These are phyloP conservation scores for Pemphredon lugubris DNA, from an alignment of 2,888 invertebrate genomes.

Conservation along the genomic window DNA sequence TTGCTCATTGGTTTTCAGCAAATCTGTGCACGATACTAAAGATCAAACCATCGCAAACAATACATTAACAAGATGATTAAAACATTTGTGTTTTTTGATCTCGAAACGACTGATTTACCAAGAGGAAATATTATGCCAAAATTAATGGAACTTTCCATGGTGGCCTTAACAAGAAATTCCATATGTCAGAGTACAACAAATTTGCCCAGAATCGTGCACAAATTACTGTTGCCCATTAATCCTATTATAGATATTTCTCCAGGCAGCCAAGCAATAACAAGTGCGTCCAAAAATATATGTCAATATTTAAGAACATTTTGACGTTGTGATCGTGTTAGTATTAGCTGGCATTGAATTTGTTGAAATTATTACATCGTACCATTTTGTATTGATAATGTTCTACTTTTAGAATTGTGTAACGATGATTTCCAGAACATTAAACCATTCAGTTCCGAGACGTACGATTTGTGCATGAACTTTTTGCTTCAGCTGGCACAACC, in stretches of 20 bases:
- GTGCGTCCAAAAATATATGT: too few relatives aligned
- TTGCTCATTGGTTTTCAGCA: too few relatives aligned
- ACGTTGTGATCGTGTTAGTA: too few relatives aligned
- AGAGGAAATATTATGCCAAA: conserved; percentile 82
- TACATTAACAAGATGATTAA: conserved; percentile 78
- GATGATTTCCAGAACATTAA: conserved; percentile 85
- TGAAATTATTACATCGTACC: not conserved
- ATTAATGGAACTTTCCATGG: conserved; percentile 88
- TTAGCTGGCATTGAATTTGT: too few relatives aligned
- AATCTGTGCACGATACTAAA: too few relatives aligned
- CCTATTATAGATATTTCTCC: conserved; percentile 83
- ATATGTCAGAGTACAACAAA: conserved; percentile 77
- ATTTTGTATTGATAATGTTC: not conserved
- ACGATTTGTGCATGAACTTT: conserved; percentile 84
- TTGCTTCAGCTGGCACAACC: conserved; percentile 86
- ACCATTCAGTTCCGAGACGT: conserved; percentile 84
- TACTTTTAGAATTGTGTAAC: conserved; percentile 85
- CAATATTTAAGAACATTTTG: too few relatives aligned
- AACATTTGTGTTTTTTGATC: conserved; percentile 87
- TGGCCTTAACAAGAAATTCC: conserved; percentile 84
- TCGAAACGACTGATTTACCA: conserved; percentile 86
- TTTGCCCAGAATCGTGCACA: conserved; percentile 87
- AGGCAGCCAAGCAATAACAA: conserved; percentile 81
- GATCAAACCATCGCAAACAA: too few relatives aligned
- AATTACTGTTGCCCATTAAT: conserved; percentile 87